Evolutionary conservation across 2,113 vertebrate species (phyloP).

Genomic region (Crypturellus undulatus): DNA sequence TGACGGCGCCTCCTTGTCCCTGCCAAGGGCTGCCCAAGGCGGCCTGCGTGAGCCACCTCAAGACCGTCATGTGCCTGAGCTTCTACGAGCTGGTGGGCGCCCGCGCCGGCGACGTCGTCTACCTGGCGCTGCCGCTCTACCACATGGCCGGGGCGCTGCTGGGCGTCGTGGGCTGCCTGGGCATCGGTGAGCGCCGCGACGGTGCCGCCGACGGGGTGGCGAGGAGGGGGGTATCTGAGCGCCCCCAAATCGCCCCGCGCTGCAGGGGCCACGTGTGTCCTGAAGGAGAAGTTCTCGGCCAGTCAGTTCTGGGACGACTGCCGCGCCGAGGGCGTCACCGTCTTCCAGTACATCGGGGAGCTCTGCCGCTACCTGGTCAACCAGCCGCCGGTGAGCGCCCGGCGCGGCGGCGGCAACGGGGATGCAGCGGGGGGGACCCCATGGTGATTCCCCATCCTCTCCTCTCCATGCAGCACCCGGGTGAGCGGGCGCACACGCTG

Average conservation of each 20-base stretch:
- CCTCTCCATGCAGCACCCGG: neutral
- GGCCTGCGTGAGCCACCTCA: constrained; percentile 86
- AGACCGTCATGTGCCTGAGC: constrained; percentile 83
- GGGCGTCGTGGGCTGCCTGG: constrained; percentile 88
- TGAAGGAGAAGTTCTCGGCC: constrained; percentile 91
- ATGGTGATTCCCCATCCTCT: no score
- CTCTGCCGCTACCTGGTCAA: constrained; percentile 90
- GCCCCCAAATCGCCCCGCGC: neutral
- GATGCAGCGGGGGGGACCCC: no score
- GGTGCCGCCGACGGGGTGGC: fast-evolving
- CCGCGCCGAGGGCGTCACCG: constrained; percentile 81
- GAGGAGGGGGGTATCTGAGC: no score
- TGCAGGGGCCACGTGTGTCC: constrained; percentile 80
- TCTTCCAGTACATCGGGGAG: constrained; percentile 93
- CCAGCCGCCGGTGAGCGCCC: constrained; percentile 77
- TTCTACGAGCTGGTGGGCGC: constrained; percentile 88
- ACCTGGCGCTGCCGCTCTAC: constrained; percentile 89
- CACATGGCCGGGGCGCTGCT: constrained; percentile 90
- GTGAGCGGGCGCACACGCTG: constrained; percentile 79
- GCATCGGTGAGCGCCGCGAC: constrained; percentile 78
- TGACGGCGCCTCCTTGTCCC: fast-evolving
- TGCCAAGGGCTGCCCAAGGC: constrained; percentile 89
- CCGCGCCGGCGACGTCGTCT: constrained; percentile 81
- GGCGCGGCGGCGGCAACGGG: no score
- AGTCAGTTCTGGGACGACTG: constrained; percentile 92